These are phyloP conservation scores for Diprion similis DNA, from an alignment of 1,140 invertebrate genomes.

Conservation along the genomic window DNA sequence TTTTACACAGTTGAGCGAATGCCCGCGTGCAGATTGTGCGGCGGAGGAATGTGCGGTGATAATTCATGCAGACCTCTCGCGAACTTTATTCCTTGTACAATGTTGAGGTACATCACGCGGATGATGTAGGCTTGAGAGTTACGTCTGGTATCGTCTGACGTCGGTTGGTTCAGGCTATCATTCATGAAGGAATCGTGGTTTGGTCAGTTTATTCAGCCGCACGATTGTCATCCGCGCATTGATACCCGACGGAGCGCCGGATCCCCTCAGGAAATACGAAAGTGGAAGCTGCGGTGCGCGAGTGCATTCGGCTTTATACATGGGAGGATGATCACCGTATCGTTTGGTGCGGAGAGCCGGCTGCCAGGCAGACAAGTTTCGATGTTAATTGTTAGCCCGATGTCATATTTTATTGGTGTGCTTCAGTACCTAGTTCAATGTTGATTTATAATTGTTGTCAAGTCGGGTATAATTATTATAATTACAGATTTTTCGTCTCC, in stretches of 20 bases:
- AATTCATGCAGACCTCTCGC: conserved; percentile 20
- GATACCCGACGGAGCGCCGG: conserved; percentile 17
- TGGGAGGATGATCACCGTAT: too few relatives aligned
- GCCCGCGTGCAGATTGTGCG: conserved; percentile 22
- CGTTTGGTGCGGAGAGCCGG: background rate
- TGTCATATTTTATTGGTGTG: conserved; percentile 42
- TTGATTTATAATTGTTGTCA: conserved; percentile 56
- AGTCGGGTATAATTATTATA: conserved; percentile 54
- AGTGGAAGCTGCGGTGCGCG: conserved; percentile 21
- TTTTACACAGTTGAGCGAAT: conserved; percentile 15
- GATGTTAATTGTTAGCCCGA: conserved; percentile 25
- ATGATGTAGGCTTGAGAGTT: conserved; percentile 26
- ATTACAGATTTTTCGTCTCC: conserved; percentile 41
- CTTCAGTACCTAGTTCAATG: conserved; percentile 55
- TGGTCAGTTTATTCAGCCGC: conserved; percentile 29
- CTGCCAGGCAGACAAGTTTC: conserved; percentile 17
- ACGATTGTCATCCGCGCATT: conserved; percentile 35
- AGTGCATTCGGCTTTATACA: conserved; percentile 27
- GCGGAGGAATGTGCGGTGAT: conserved; percentile 27
- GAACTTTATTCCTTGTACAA: conserved; percentile 32
- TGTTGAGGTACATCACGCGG: conserved; percentile 13
- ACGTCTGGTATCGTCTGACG: background rate
- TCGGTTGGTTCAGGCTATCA: conserved; percentile 27
- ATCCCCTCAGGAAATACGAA: conserved; percentile 38
- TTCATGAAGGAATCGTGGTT: conserved; percentile 21